phyloP scores from a whole-genome alignment of 2,797 vertebrate species.

The Oryzias dopingdopingensis region DNA sequence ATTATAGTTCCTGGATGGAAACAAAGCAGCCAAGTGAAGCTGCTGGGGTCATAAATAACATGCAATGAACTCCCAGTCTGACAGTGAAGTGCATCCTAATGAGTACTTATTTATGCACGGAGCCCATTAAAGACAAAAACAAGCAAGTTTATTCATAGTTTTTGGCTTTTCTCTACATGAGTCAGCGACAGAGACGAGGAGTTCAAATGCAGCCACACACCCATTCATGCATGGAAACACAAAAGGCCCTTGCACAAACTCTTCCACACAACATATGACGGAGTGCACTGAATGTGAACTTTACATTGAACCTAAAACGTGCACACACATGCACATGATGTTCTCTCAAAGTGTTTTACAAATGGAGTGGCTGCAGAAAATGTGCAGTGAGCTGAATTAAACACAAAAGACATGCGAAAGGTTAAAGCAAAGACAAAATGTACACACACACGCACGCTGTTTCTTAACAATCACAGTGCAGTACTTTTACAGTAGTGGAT shows the following conservation, averaged over 20 bases:
- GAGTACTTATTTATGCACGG: conserved; percentile 9
- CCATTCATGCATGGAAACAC: conserved; percentile 9
- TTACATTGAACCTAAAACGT: conserved; percentile 4
- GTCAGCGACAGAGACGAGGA: conserved; percentile 34
- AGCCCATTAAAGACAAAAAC: conserved; percentile 13
- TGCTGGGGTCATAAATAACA: conserved; percentile 23
- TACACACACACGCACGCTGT: conserved; percentile 1
- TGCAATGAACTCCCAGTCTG: conserved; percentile 13
- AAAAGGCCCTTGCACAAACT: conserved; percentile 5
- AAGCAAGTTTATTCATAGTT: conserved; percentile 30
- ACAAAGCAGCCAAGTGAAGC: conserved; percentile 9
- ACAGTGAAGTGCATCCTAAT: background rate
- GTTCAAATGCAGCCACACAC: conserved; percentile 22
- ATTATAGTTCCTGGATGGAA: background rate
- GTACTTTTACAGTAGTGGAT: conserved; percentile 27
- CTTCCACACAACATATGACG: conserved; percentile 1
- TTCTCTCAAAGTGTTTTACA: conserved; percentile 8
- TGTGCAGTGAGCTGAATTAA: conserved; percentile 17
- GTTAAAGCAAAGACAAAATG: conserved; percentile 10
- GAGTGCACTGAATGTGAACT: background rate
- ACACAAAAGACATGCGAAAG: conserved; percentile 12
- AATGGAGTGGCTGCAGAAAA: conserved; percentile 5
- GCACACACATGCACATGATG: conserved; percentile 9
- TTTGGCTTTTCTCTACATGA: conserved; percentile 19
- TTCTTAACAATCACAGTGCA: conserved; percentile 8